Conservation (phyloP, 2,797 vertebrate species). For the Ataeniobius toweri region DNA sequence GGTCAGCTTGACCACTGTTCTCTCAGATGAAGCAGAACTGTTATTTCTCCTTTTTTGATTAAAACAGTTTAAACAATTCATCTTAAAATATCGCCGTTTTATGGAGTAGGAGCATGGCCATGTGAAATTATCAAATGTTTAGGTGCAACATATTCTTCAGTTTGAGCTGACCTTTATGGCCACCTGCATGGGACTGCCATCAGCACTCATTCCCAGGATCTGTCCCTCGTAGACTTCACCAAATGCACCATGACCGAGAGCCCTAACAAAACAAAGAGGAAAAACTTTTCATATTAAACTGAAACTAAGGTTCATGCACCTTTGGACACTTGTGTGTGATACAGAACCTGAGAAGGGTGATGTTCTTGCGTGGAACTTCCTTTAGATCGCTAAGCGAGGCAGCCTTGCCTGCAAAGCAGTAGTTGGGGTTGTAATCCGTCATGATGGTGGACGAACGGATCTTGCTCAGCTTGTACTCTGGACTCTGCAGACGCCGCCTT, state of each 20-base stretch:
- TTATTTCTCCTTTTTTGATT: background rate
- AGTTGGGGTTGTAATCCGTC: conserved; percentile 94
- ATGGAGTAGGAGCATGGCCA: background rate
- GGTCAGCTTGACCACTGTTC: background rate
- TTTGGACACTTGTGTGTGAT: background rate
- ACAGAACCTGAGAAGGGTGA: conserved; percentile 87
- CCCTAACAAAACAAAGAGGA: conserved; percentile 70
- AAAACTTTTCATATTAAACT: background rate
- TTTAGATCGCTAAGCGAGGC: conserved; percentile 85
- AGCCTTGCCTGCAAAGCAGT: conserved; percentile 89
- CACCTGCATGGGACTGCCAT: conserved; percentile 87
- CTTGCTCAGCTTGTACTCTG: conserved; percentile 92
- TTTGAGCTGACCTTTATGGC: conserved; percentile 89
- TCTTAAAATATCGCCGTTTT: background rate
- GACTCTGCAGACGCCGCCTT: conserved; percentile 84
- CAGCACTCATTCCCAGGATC: conserved; percentile 85
- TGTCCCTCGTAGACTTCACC: conserved; percentile 93
- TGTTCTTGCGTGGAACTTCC: conserved; percentile 90
- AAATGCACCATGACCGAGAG: conserved; percentile 91
- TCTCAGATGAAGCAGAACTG: background rate
- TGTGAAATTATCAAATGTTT: background rate
- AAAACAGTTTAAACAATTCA: background rate
- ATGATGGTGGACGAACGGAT: conserved; percentile 91
- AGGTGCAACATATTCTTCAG: conserved; percentile 4
- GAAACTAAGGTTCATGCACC: background rate